A percentile compares a stretch with the other conserved stretches of the same genome.
phyloP scores from a whole-genome alignment of 2,888 invertebrate genomes.

The Lapara coniferarum region DNA sequence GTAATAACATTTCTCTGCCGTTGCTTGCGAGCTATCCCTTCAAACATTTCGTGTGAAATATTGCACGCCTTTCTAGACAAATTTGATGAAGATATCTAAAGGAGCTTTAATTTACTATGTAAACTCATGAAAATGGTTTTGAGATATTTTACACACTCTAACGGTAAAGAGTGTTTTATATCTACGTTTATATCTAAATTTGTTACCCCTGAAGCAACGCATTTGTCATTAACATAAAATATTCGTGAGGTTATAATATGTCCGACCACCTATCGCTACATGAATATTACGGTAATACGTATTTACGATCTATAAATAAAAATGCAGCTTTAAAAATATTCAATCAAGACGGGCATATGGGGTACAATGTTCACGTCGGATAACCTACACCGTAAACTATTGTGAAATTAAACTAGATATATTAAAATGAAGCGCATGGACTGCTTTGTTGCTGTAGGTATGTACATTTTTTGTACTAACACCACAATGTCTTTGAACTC shows the following conservation, averaged over 20 bases:
- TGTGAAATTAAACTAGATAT: slow-evolving; percentile 36
- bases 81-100: slow-evolving; percentile 32
- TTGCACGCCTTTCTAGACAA: slow-evolving; percentile 30
- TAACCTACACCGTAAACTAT: slow-evolving; percentile 28
- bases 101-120: background rate
- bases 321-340: slow-evolving; percentile 7
- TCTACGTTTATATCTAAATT: background rate
- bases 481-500: slow-evolving; percentile 31
- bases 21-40: slow-evolving; percentile 5
- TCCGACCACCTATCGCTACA: slow-evolving; percentile 14
- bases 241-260: slow-evolving; percentile 10
- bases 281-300: slow-evolving; percentile 22
- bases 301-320: slow-evolving; percentile 21
- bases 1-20: slow-evolving; percentile 48
- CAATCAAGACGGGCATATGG: slow-evolving; percentile 13
- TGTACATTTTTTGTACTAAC: slow-evolving; percentile 35
- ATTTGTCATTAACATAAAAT: slow-evolving; percentile 20
- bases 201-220: no score
- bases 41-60: slow-evolving; percentile 30
- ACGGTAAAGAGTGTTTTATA: no score
- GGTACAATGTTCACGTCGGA: slow-evolving; percentile 12
- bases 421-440: slow-evolving; percentile 35
- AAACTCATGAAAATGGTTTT: background rate
- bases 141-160: background rate
- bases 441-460: slow-evolving; percentile 34